phyloP scores from a whole-genome alignment of 64 coral and sea anemone species.

The Cladopsammia gracilis region DNA sequence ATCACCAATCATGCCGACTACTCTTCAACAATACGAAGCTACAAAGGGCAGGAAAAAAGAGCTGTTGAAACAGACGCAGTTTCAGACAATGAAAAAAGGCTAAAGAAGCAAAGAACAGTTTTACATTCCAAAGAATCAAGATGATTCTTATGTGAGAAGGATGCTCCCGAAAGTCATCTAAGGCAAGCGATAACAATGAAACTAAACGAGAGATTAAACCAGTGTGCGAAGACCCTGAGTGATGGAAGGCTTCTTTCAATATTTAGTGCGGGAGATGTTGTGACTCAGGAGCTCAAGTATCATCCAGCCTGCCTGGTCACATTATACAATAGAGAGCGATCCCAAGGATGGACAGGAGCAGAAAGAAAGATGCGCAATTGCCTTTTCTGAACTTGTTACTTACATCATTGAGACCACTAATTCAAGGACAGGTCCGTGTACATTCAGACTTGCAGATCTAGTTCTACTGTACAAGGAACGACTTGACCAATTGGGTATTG shows the following conservation, averaged over 20 bases:
- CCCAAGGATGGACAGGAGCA: neutral
- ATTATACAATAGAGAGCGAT: slow-evolving; percentile 46
- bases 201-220: slow-evolving; percentile 61
- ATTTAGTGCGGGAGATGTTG: slow-evolving; percentile 62
- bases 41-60: slow-evolving; percentile 55
- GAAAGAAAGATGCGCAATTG: slow-evolving; percentile 28
- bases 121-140: neutral
- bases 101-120: slow-evolving; percentile 3
- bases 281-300: slow-evolving; percentile 69
- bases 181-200: slow-evolving; percentile 67
- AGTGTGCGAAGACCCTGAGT: slow-evolving; percentile 65
- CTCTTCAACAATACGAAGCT: slow-evolving; percentile 52
- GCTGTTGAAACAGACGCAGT: neutral
- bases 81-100: neutral
- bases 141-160: slow-evolving; percentile 50
- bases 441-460: slow-evolving; percentile 63
- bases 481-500: slow-evolving; percentile 46
- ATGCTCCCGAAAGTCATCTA: neutral
- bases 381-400: slow-evolving; percentile 74
- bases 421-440: slow-evolving; percentile 23
- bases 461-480: slow-evolving; percentile 36
- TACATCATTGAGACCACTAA: slow-evolving; percentile 62
- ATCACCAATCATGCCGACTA: slow-evolving; percentile 53
- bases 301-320: slow-evolving; percentile 35
- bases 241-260: slow-evolving; percentile 55